These are phyloP conservation scores for Drosophila kurseongensis DNA, from an alignment of 1,140 invertebrate genomes.

Conservation along the genomic window DNA sequence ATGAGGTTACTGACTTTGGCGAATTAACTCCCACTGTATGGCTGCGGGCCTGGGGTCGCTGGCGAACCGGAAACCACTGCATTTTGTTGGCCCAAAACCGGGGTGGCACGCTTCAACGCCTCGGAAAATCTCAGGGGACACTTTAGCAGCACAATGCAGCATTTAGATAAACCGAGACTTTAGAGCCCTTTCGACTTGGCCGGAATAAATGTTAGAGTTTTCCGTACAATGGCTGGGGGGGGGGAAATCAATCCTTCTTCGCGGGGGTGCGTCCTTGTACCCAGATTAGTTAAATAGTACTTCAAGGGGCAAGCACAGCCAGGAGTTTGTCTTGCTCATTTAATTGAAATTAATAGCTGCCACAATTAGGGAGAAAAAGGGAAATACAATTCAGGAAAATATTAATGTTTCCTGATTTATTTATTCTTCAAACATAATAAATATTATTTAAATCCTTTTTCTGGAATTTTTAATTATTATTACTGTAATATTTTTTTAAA, in stretches of 20 bases:
- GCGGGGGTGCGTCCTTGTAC: constrained; percentile 22
- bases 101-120: constrained; percentile 80
- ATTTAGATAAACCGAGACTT: constrained; percentile 77
- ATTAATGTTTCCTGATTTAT: constrained; percentile 6
- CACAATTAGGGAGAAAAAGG: constrained; percentile 4
- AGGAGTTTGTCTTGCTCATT: constrained; percentile 12
- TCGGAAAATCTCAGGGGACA: constrained; percentile 76
- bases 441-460: no score
- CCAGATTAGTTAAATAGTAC: constrained; percentile 39
- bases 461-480: no score
- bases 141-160: constrained; percentile 76
- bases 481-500: no score
- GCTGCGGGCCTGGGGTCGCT: constrained; percentile 47
- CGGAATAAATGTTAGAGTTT: constrained; percentile 3
- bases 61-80: constrained; percentile 80
- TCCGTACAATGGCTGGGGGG: not conserved
- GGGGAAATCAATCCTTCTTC: constrained; percentile 49
- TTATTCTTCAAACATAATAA: not conserved
- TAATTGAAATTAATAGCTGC: constrained; percentile 30
- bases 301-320: constrained; percentile 4
- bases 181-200: constrained; percentile 53
- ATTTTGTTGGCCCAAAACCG: constrained; percentile 75
- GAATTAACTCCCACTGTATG: constrained; percentile 77
- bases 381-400: not conserved
- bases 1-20: constrained; percentile 84